Base-by-base conservation (phyloP, 1,140 invertebrate genomes). In the Trichonephila clavata region DNA sequence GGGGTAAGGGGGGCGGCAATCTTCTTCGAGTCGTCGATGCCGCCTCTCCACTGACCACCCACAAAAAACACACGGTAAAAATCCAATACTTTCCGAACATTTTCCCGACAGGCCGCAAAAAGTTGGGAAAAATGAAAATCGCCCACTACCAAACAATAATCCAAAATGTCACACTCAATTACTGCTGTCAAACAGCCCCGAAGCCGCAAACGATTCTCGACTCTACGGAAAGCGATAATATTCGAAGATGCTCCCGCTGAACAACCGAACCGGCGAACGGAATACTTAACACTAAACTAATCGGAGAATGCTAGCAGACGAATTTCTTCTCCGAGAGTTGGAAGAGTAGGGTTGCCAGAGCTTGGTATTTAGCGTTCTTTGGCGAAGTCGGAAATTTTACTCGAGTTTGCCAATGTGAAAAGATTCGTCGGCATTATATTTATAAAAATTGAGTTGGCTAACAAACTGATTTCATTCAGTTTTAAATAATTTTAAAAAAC, bases 241-340 rank as follows among this genome's bases (percentile, higher is more conserved):
- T 77, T 32, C 27, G 27, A 77, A 27, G 71, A 77, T 77, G 71
- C 71, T 77, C 71, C 27, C 27, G 21, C 27, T 20, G 14, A 16
- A 77, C 24, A 18, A 77, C 71, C 24, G 71, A 32, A 77, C 71
- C 71, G 71, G 24, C 27, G 71, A 77, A 77, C 71, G 32, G 71
- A 77, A 77, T 77, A 77, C 71, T 77, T 77, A 77, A 77, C 71
- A 77, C 71, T 77, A 77, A 77, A 77, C 71, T 77, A 77, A 77
- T 77, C 71, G 71, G 71, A 77, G 71, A 50, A 77, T 39, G 32
- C 71, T 77, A 77, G 71, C 32, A 77, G 71, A 77, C 71, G 71
- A 77, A 77, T 77, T 77, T 77, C 71, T 77, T 77, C 27, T 14
- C 71, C 7, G 71, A 39, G 71, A 77, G 71, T 77, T 77, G 3